A percentile compares a stretch with the other conserved stretches of the same genome.
These are phyloP conservation scores for Neoitamus cyanurus DNA, from an alignment of 2,888 invertebrate genomes.

Conservation along the genomic window DNA sequence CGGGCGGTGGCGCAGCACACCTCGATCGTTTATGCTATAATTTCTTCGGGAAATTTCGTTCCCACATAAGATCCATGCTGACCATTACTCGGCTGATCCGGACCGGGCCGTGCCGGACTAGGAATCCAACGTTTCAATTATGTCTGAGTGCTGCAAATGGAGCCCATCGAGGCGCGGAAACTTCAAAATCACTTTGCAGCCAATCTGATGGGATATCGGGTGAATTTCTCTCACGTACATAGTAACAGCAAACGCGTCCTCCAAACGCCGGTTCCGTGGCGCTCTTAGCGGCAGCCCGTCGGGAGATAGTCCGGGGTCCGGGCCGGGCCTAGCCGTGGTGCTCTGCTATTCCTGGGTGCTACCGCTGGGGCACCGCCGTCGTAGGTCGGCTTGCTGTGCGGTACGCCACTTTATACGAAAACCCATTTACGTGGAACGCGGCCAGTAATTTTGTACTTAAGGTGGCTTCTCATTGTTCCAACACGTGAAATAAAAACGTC, in stretches of 20 bases:
- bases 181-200: background rate
- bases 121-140: constrained; percentile 4
- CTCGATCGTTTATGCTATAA: background rate
- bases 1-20: background rate
- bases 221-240: constrained; percentile 6
- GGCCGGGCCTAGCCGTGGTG: background rate
- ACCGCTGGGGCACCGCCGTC: background rate
- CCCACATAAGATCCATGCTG: constrained; percentile 8
- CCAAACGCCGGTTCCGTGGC: background rate
- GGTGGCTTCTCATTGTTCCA: background rate
- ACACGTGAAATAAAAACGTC: constrained; percentile 18
- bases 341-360: background rate
- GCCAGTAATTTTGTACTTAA: constrained; percentile 23
- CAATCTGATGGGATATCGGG: background rate
- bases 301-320: background rate
- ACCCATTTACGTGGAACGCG: background rate
- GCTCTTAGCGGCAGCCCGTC: background rate
- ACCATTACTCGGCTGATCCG: background rate
- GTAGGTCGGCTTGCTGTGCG: background rate
- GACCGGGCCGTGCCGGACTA: background rate
- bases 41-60: constrained; percentile 10
- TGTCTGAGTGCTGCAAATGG: background rate
- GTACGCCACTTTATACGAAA: background rate
- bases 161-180: background rate
- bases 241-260: background rate